A percentile compares a stretch with the other conserved stretches of the same genome.
These are phyloP conservation scores for Cynocephalus volans DNA, from an alignment of 2,113 vertebrate genomes.

Conservation along the genomic window DNA sequence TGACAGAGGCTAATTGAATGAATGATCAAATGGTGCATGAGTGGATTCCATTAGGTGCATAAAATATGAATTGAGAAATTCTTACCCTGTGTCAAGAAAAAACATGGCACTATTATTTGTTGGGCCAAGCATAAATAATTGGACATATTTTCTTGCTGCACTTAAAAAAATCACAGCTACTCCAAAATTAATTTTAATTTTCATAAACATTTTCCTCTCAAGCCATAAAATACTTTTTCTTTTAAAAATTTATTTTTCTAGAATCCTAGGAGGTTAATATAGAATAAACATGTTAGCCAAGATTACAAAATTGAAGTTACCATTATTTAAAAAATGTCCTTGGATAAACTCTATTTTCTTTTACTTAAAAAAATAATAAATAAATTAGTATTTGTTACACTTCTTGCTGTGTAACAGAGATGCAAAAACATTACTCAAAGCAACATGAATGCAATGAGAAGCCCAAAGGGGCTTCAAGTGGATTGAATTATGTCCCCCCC, in stretches of 20 bases:
- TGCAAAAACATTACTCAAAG: too few species aligned
- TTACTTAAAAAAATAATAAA: background rate
- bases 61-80: background rate
- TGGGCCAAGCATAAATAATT: background rate
- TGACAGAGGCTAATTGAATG: background rate
- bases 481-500: too few species aligned
- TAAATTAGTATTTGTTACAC: too few species aligned
- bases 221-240: background rate
- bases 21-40: background rate
- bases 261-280: background rate
- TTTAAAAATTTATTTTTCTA: constrained; percentile 14
- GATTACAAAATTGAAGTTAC: background rate
- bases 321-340: background rate
- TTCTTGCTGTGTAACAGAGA: too few species aligned
- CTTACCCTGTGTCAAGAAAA: background rate
- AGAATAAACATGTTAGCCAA: background rate
- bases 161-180: background rate
- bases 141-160: background rate
- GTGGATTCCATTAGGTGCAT: background rate
- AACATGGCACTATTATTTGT: background rate
- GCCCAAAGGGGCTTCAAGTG: too few species aligned
- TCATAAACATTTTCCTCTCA: background rate
- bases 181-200: constrained; percentile 5
- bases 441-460: too few species aligned
- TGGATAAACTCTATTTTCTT: constrained; percentile 19